Evolutionary conservation across 2,888 invertebrate genomes (phyloP).

Genomic region (Pristionchus arcanus): DNA sequence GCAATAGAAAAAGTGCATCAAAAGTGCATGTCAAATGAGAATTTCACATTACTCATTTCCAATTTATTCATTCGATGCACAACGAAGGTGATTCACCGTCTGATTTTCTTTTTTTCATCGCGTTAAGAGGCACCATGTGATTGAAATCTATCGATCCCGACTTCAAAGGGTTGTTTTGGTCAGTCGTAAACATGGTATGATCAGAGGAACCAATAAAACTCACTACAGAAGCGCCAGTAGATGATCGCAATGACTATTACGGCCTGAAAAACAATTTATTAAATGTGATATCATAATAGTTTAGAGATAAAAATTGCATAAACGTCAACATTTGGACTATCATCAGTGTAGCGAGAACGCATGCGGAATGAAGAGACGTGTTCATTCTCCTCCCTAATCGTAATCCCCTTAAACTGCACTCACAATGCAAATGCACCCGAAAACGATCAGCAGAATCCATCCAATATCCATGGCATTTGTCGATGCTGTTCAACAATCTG

Average conservation of each 20-base stretch:
- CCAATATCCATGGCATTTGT: constrained; percentile 37
- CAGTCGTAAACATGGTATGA: background rate
- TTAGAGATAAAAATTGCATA: background rate
- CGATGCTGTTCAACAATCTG: background rate
- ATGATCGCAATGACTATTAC: constrained; percentile 15
- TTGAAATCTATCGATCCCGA: background rate
- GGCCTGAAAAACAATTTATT: background rate
- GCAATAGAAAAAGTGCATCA: too few species aligned
- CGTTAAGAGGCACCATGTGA: background rate
- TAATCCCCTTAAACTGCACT: background rate
- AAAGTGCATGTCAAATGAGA: too few species aligned
- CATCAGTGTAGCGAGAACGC: background rate
- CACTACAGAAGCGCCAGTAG: constrained; percentile 38
- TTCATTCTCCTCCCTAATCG: background rate
- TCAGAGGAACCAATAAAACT: background rate
- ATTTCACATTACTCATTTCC: background rate
- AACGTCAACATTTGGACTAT: too few species aligned
- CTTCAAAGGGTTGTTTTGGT: background rate
- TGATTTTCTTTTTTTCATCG: background rate
- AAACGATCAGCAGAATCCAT: constrained; percentile 43
- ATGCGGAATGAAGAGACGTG: too few species aligned
- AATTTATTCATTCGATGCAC: background rate
- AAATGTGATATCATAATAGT: background rate
- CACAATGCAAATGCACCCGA: constrained; percentile 20
- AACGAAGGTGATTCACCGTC: background rate